These are phyloP conservation scores for Cossypha niveicapilla DNA, from an alignment of 2,797 vertebrate species.

Conservation along the genomic window DNA sequence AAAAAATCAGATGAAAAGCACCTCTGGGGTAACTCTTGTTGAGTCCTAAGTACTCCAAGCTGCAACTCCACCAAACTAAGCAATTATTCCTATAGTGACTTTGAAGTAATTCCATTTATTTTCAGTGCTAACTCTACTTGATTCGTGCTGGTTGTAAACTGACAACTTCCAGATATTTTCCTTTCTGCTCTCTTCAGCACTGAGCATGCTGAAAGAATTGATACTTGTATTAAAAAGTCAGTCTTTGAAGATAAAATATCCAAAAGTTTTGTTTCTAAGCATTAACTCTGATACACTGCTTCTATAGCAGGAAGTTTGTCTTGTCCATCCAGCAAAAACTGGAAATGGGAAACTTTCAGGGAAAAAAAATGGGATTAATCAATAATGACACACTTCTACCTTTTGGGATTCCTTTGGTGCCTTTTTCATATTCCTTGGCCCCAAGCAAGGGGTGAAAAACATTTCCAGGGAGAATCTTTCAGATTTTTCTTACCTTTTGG, in stretches of 20 bases:
- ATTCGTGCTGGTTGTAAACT: neutral
- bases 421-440: neutral
- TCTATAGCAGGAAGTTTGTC: neutral
- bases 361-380: neutral
- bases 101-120: neutral
- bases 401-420: neutral
- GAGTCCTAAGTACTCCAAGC: neutral
- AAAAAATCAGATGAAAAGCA: neutral
- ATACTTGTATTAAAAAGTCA: neutral
- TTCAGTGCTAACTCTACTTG: neutral
- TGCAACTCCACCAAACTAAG: neutral
- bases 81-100: neutral
- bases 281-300: neutral
- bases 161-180: neutral
- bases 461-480: neutral
- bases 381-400: rapidly evolving
- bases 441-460: neutral
- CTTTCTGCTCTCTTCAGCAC: neutral
- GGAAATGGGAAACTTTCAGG: neutral
- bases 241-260: neutral
- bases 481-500: neutral
- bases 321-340: neutral
- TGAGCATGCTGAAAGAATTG: neutral
- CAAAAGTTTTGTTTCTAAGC: neutral
- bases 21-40: neutral